phyloP scores from a whole-genome alignment of 2,113 vertebrate genomes.

The Grallaria varia region DNA sequence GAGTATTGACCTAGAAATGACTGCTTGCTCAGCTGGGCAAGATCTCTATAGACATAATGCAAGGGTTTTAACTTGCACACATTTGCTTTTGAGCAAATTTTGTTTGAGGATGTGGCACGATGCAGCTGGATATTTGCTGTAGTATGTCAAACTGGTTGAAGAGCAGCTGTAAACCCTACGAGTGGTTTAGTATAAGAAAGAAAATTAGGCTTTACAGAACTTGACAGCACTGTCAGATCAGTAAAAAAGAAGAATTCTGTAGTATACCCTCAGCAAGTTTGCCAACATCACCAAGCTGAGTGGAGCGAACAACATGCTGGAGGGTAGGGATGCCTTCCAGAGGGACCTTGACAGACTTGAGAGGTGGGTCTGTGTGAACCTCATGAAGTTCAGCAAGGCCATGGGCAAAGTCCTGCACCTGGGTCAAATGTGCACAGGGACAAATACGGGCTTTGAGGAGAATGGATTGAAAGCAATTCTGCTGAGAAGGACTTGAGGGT shows the following conservation, averaged over 20 bases:
- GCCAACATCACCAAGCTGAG: not conserved
- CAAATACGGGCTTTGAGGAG: not conserved
- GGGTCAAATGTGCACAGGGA: not conserved
- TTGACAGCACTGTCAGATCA: not conserved
- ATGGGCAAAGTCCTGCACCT: not conserved
- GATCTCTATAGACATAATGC: not conserved
- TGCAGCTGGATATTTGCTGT: not conserved
- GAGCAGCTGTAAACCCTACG: not conserved
- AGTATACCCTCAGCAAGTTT: not conserved
- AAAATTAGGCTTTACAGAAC: not conserved
- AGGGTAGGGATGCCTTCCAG: not conserved
- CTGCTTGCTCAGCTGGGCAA: not conserved
- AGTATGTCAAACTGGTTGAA: not conserved
- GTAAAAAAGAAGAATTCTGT: not conserved
- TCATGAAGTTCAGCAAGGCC: not conserved
- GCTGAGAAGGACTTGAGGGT: not conserved
- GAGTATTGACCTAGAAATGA: not conserved
- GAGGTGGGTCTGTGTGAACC: not conserved
- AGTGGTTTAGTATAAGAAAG: not conserved
- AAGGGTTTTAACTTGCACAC: not conserved
- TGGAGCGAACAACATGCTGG: rapidly evolving
- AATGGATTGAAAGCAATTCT: not conserved
- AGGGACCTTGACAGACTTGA: not conserved
- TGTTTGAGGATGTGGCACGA: not conserved
- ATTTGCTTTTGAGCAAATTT: not conserved